These are phyloP conservation scores for Lucilia cuprina DNA, from an alignment of 1,140 invertebrate genomes.

Conservation along the genomic window DNA sequence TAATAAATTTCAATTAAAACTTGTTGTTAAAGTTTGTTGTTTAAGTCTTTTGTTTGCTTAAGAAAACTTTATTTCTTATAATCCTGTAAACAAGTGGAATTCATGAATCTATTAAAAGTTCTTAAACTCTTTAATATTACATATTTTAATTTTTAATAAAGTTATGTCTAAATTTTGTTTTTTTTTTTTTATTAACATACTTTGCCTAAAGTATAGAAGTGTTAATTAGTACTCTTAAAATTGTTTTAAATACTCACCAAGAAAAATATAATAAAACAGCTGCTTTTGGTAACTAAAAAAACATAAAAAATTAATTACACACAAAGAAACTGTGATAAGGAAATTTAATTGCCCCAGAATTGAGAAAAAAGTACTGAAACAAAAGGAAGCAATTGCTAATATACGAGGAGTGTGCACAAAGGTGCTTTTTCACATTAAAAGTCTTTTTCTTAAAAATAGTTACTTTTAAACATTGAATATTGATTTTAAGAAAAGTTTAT, in stretches of 20 bases:
- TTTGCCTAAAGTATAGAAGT: not conserved
- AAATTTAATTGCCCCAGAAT: not conserved
- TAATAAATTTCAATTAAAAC: not conserved
- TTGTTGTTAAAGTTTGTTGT: not conserved
- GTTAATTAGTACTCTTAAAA: not conserved
- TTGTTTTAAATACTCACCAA: not conserved
- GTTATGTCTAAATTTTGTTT: too few species aligned
- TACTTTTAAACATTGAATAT: too few species aligned
- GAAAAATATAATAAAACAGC: not conserved
- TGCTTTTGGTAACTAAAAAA: not conserved
- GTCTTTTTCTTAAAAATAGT: too few species aligned
- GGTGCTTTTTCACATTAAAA: too few species aligned
- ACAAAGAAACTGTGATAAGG: not conserved
- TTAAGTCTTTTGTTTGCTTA: not conserved
- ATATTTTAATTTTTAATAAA: too few species aligned
- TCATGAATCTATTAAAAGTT: too few species aligned
- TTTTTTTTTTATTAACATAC: too few species aligned
- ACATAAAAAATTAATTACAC: not conserved
- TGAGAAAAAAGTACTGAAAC: not conserved
- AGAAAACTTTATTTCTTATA: too few species aligned
- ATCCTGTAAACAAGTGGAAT: too few species aligned
- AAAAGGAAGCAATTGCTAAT: not conserved
- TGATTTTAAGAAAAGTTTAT: too few species aligned
- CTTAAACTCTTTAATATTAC: too few species aligned
- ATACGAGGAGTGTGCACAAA: too few species aligned